Conservation (phyloP, 2,888 invertebrate genomes). For the Synergus umbraculus region DNA sequence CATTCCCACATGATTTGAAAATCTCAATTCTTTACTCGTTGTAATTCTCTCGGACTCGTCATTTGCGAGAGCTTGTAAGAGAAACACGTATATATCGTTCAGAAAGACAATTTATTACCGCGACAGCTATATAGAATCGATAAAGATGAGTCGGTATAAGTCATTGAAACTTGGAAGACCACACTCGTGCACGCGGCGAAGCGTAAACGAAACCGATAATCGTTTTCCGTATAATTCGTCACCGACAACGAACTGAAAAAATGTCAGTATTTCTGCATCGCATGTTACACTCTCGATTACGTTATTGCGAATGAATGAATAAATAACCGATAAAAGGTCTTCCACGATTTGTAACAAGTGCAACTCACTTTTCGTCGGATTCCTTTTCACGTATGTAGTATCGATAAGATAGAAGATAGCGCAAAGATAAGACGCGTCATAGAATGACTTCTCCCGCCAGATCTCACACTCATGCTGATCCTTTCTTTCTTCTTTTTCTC, state of each 20-base stretch:
- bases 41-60: neutral
- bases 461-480: neutral
- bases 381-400: neutral
- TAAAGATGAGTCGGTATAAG: neutral
- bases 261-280: neutral
- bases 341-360: constrained; percentile 16
- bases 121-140: neutral
- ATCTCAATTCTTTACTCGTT: neutral
- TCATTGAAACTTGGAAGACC: neutral
- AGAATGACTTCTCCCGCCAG: neutral
- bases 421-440: neutral
- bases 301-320: neutral
- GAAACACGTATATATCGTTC: neutral
- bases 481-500: neutral
- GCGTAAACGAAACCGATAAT: neutral
- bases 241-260: neutral
- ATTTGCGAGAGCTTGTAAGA: neutral
- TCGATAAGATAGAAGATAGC: constrained; percentile 4
- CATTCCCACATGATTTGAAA: neutral
- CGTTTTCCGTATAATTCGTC: neutral
- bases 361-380: neutral
- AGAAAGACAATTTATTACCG: neutral
- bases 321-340: neutral
- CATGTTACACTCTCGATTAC: neutral
- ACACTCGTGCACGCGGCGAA: neutral